Evolutionary conservation across 2,888 invertebrate species (phyloP), one percentile per base, ranked within the genome.

Genomic region (Altica lythri): DNA sequence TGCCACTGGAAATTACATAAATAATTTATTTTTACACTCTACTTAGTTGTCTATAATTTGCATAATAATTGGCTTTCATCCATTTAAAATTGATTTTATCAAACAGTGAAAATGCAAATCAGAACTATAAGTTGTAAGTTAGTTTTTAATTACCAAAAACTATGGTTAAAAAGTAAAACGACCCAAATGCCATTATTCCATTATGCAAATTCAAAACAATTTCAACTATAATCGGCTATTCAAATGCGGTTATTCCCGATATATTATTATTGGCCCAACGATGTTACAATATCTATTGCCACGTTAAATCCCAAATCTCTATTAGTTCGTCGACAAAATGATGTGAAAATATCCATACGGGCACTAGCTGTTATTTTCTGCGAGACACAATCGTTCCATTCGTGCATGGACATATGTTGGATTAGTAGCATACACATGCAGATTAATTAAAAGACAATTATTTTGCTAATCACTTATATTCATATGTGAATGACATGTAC

Each of bases 171-270:
- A 34, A 34, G 16, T 34, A 34, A 16, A 34, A 34, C 34, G 34
- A 34, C 9, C 34, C 34, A 14, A 34, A 16, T 16, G 32, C 29
- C 49, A 40, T 49, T 40, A 49, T 40, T 42, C 40, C 49, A 32
- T 42, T 19, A 49, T 49, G 49, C 40, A 49, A 49, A 40, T 48
- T 37, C 19, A 19, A 38, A 48, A 48, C 48, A 48, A 48, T 48
- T 49, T 16, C 32, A 10, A 40, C 22, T 4, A 30, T 32, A 49
- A 49, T 22, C 40, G 49, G 9, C 38, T 17, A 40, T 48, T n/a
- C 30, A 22, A 49, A 49, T 49, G 49, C 40, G 49, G 42, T 49
- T 49, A 49, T 49, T 49, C 14, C 17, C 30, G 32, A 35, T 49
- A 46, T 45, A 34, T 34, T 40, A 22, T 40, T 40, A 40, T 40